Evolutionary conservation across 2,888 invertebrate genomes (phyloP), one percentile per base, ranked within the genome.

Genomic region (Noctua comes): DNA sequence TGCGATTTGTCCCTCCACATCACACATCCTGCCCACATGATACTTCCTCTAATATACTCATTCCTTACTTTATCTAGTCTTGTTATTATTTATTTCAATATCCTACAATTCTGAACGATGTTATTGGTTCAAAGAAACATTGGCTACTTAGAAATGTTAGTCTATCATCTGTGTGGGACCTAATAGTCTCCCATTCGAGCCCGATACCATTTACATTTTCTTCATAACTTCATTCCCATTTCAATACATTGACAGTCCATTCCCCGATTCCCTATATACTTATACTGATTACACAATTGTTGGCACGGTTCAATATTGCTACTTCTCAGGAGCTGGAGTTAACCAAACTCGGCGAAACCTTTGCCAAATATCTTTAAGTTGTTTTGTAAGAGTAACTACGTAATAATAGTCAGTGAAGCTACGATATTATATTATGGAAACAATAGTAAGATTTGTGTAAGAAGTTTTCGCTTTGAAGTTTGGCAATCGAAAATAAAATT

Each of bases 331-430:
- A 90, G 88, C 89, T 90, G 86, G 88, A 90, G 91, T 91, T 93
- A 94, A 92, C 92, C 92, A 88, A 93, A 93, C 93, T 95, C 93
- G 91, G 94, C 94, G 90, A 90, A 93, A 92, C 89, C 93, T 90
- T 89, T 95, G 95, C 95, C 95, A 95, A 95, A 95, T 95, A 92
- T 93, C 91, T 92, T 92, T 89, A 91, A 93, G 92, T 93, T 94
- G 93, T 93, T 93, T 92, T 92, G 90, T 87, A 90, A 92, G 90
- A 91, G 90, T 88, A 89, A 89, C 89, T 89, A 89, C 82, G 88
- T 89, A 89, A 89, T 87, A 90, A 90, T 84, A 89, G 89, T 89
- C 88, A 88, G 88, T 88, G 87, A 87, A 88, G 83, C 88, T 81
- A 83, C 89, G 88, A 91, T 90, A 87, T 88, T 89, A 89, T 90